Percentiles rank a stretch among this genome's conserved stretches.
These are phyloP conservation scores for Acipenser oxyrinchus DNA, from an alignment of 2,797 vertebrate genomes.

Conservation along the genomic window DNA sequence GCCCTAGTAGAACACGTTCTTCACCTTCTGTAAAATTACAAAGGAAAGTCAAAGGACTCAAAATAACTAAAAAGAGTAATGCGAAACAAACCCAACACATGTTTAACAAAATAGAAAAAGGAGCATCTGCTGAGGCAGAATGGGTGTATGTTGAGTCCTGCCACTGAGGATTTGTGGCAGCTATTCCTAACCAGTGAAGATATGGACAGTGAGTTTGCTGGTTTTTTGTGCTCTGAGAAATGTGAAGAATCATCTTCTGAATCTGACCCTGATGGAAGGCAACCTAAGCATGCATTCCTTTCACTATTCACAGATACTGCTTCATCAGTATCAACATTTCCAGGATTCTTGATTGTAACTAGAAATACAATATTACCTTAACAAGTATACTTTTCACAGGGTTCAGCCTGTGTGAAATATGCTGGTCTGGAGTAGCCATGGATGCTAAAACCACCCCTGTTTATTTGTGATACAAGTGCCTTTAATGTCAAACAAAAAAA, in stretches of 20 bases:
- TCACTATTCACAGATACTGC: constrained; percentile 44
- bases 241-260: constrained; percentile 32
- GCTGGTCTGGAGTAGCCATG: too few relatives aligned
- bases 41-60: constrained; percentile 42
- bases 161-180: constrained; percentile 49
- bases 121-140: neutral
- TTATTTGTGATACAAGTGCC: too few relatives aligned
- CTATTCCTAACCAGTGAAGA: constrained; percentile 77
- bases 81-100: constrained; percentile 3
- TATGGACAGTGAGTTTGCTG: constrained; percentile 65
- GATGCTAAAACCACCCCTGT: too few relatives aligned
- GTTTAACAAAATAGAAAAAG: neutral
- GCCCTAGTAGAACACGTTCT: constrained; percentile 3
- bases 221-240: constrained; percentile 56
- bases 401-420: too few relatives aligned
- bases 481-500: too few relatives aligned
- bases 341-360: constrained; percentile 48
- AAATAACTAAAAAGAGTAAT: constrained; percentile 43
- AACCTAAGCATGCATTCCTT: constrained; percentile 11
- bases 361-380: too few relatives aligned
- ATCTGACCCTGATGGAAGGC: neutral
- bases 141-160: constrained; percentile 7
- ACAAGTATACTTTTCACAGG: too few relatives aligned
- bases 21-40: constrained; percentile 27
- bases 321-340: constrained; percentile 53